Evolutionary conservation across 2,113 vertebrate species (phyloP).

Genomic region (Mustela lutreola): DNA sequence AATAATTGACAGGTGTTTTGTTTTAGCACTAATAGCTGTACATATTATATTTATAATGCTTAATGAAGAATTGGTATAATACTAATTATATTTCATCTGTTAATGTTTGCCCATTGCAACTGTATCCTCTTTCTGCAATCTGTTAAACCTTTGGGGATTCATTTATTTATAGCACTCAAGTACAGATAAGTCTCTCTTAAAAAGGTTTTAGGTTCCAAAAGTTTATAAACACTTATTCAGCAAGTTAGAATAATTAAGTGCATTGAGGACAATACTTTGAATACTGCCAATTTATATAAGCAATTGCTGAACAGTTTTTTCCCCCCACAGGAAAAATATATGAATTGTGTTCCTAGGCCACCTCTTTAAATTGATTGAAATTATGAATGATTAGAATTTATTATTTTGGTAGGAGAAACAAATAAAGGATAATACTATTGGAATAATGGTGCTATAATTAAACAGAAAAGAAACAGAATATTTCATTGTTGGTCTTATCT

Average conservation of each 20-base stretch:
- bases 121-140: background rate
- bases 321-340: background rate
- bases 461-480: background rate
- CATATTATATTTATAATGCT: constrained; percentile 27
- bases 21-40: background rate
- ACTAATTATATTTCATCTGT: constrained; percentile 53
- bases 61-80: constrained; percentile 31
- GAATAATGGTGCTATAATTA: background rate
- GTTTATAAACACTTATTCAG: constrained; percentile 36
- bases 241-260: constrained; percentile 35
- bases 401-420: constrained; percentile 8
- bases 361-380: constrained; percentile 29
- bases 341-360: background rate
- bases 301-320: background rate
- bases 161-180: constrained; percentile 38
- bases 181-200: constrained; percentile 8
- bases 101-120: background rate
- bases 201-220: constrained; percentile 17
- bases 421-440: background rate
- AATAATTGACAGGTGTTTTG: constrained; percentile 60
- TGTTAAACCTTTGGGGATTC: background rate
- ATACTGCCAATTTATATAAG: background rate
- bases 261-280: background rate
- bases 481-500: background rate
- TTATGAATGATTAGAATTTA: background rate